phyloP scores from a whole-genome alignment of 1,140 invertebrate genomes.

The Asbolus verrucosus region DNA sequence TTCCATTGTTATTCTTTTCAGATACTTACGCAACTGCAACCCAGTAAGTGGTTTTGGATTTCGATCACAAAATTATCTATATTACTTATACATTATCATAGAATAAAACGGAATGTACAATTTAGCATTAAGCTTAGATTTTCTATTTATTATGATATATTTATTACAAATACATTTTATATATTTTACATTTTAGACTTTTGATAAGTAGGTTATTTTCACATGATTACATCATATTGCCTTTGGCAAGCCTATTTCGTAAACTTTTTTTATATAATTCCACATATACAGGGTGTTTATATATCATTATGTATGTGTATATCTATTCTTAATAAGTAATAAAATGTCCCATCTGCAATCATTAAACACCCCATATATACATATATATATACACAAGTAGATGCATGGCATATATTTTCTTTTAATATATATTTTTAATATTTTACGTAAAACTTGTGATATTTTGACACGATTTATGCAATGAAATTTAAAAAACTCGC shows the following conservation, averaged over 20 bases:
- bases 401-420: constrained; percentile 19
- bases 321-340: too few species aligned
- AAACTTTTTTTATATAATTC: not conserved
- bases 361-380: constrained; percentile 15
- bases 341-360: not conserved
- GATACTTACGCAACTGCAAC: constrained; percentile 14
- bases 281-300: constrained; percentile 20
- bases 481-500: too few species aligned
- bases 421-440: too few species aligned
- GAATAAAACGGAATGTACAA: constrained; percentile 12
- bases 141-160: too few species aligned
- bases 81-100: constrained; percentile 10
- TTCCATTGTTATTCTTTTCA: constrained; percentile 6
- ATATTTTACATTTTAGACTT: constrained; percentile 12
- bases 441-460: too few species aligned
- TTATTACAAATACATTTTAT: too few species aligned
- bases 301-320: not conserved
- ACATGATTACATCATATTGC: not conserved
- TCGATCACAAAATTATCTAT: constrained; percentile 25
- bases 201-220: constrained; percentile 9
- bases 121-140: too few species aligned
- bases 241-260: constrained; percentile 17
- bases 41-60: constrained; percentile 28
- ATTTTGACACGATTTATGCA: too few species aligned
- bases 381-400: constrained; percentile 12